Base-by-base conservation (phyloP, 2,888 invertebrate species). In the Eustalomyia histrio region DNA sequence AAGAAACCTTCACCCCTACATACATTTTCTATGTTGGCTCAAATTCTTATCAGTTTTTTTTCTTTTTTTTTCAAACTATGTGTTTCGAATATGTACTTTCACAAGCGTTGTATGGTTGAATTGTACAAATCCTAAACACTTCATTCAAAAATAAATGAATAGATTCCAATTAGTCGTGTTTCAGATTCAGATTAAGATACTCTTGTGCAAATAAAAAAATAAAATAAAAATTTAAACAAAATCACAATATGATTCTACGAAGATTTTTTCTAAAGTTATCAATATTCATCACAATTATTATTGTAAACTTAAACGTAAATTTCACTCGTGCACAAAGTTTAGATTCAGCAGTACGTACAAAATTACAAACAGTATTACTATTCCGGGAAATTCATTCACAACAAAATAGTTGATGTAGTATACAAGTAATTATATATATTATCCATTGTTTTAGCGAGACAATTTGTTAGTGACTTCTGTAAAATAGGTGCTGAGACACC, bases 111-210 rank as follows among this genome's bases (percentile, higher is more conserved):
- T 14, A 47, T 47, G 43, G n/a, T 61, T n/a, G 47, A 61, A 47
- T 47, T 47, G 47, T 47, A 61, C 21, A 33, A 16, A 53, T 50
- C 14, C 2, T 39, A 29, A 29, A 29, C 12, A 39, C 10, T 39
- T 12, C 1, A 39, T 12, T 39, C 14, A 39, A 39, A 39, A 39
- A 9, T 39, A 39, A 39, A 39, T 14, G 14, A 39, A 39, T 12
- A 39, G 6, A 39, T 9, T 39, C 53, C 7, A 9, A 21, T 21
- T 33, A 67, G 53, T 67, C 21, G 16, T 16, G 7, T 18, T 55
- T 55, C 14, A 53, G 53, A 67, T 35, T 24, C 18, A 29, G 29
- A 29, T 53, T 6, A 53, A 16, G 52, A 16, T 64, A 33, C 64
- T 10, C 16, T 16, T 33, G 17, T 7, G 6, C 7, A n/a, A 21